These are phyloP conservation scores for Microcebus murinus DNA, from an alignment of 2,113 vertebrate genomes.

Conservation along the genomic window DNA sequence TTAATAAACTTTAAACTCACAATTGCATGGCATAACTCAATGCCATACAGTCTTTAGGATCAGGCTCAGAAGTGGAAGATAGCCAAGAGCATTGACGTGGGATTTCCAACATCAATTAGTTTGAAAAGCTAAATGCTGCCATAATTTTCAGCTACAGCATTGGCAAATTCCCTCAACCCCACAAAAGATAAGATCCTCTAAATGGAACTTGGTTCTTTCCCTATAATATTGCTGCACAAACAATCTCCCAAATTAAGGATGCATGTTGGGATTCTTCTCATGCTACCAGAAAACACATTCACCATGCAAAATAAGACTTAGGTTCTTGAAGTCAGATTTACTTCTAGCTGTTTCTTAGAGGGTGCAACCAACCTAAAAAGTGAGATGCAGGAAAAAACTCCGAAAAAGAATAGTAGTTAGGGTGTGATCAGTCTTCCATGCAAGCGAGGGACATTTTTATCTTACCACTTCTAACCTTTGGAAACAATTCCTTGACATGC, in stretches of 20 bases:
- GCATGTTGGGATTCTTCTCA: conserved; percentile 48
- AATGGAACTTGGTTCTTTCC: neutral
- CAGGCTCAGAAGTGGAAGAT: neutral
- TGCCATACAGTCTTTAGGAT: neutral
- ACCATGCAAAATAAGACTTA: neutral
- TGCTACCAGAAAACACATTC: conserved; percentile 49
- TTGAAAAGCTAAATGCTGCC: neutral
- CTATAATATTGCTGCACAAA: conserved; percentile 53
- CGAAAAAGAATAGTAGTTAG: neutral
- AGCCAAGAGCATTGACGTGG: neutral
- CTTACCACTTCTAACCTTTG: neutral
- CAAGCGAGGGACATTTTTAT: conserved; percentile 54
- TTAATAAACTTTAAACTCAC: neutral
- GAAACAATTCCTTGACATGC: conserved; percentile 70
- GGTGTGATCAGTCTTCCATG: conserved; percentile 67
- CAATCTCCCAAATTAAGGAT: conserved; percentile 71
- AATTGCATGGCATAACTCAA: neutral
- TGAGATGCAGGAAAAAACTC: conserved; percentile 33
- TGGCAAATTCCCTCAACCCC: neutral
- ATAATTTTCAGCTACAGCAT: neutral
- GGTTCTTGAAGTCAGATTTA: neutral
- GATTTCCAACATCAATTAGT: neutral
- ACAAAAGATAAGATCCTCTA: neutral
- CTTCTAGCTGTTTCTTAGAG: conserved; percentile 36
- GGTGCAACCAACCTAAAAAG: conserved; percentile 33